These are phyloP conservation scores for Crocodylus rhombifer DNA, from an alignment of 2,797 vertebrate genomes.

Conservation along the genomic window DNA sequence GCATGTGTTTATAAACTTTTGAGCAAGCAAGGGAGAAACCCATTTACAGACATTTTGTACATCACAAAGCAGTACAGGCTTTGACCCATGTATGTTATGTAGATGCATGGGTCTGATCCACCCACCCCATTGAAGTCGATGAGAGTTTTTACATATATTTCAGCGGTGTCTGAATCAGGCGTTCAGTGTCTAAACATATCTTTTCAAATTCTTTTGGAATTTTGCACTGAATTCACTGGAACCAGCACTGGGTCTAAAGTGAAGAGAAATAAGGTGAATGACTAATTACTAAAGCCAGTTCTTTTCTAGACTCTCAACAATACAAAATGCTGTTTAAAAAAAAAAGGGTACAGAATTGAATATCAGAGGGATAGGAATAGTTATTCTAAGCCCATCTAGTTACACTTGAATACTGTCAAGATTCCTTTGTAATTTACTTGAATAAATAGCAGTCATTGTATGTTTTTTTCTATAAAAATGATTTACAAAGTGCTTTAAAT, in stretches of 20 bases:
- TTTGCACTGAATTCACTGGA: slow-evolving; percentile 48
- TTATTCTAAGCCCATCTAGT: slow-evolving; percentile 60
- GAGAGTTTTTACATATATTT: neutral
- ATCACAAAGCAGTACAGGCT: neutral
- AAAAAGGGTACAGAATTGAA: slow-evolving; percentile 20
- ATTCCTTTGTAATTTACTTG: slow-evolving; percentile 76
- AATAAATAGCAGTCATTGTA: slow-evolving; percentile 71
- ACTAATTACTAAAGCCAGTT: slow-evolving; percentile 38
- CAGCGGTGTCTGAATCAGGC: slow-evolving; percentile 15
- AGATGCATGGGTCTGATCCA: neutral
- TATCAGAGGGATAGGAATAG: slow-evolving; percentile 34
- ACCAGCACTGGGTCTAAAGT: slow-evolving; percentile 55
- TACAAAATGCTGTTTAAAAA: slow-evolving; percentile 36
- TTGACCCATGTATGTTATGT: neutral
- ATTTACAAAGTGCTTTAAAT: slow-evolving; percentile 90
- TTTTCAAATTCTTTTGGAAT: slow-evolving; percentile 31
- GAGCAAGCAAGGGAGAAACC: neutral
- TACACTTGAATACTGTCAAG: slow-evolving; percentile 71
- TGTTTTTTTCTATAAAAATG: slow-evolving; percentile 75
- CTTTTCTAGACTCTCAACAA: slow-evolving; percentile 27
- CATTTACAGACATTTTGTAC: neutral
- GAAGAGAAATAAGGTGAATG: slow-evolving; percentile 40
- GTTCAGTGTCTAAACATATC: slow-evolving; percentile 7
- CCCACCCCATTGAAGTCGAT: slow-evolving; percentile 9
- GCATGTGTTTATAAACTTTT: neutral